phyloP scores from a whole-genome alignment of 2,113 vertebrate genomes.

The Antigone vipio region DNA sequence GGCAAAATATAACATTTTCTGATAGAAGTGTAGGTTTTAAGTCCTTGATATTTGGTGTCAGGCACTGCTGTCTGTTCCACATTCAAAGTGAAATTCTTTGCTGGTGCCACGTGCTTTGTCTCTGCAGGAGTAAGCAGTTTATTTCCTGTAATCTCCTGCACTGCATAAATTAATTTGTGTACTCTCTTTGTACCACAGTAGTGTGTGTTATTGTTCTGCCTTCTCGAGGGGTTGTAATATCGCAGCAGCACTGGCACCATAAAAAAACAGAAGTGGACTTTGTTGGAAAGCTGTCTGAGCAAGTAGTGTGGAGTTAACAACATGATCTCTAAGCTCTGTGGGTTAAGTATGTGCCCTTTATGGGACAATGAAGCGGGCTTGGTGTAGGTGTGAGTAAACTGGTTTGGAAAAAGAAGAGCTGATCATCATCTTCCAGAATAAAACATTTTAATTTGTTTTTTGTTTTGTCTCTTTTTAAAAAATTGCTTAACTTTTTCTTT shows the following conservation, averaged over 20 bases:
- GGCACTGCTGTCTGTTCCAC: not conserved
- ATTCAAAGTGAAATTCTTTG: constrained; percentile 22
- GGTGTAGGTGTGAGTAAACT: not conserved
- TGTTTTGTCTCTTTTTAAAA: not conserved
- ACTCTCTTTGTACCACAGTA: constrained; percentile 24
- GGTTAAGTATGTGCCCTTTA: constrained; percentile 34
- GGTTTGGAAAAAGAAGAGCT: not conserved
- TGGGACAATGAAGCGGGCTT: not conserved
- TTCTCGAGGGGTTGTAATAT: not conserved
- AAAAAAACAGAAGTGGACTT: constrained; percentile 7
- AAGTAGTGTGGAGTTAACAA: not conserved
- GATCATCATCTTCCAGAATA: not conserved
- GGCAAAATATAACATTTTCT: not conserved
- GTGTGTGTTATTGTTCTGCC: not conserved
- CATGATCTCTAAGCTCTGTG: not conserved
- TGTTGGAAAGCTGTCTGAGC: not conserved
- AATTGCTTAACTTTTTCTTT: not conserved
- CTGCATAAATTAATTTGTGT: constrained; percentile 1
- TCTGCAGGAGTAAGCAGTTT: constrained; percentile 55
- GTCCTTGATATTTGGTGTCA: not conserved
- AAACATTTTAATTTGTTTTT: not conserved
- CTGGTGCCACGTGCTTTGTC: not conserved
- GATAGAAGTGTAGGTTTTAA: not conserved
- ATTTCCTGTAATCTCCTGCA: constrained; percentile 27
- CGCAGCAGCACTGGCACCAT: not conserved